Evolutionary conservation across 2,888 invertebrate genomes (phyloP).

Genomic region (Strigamia crassipes): DNA sequence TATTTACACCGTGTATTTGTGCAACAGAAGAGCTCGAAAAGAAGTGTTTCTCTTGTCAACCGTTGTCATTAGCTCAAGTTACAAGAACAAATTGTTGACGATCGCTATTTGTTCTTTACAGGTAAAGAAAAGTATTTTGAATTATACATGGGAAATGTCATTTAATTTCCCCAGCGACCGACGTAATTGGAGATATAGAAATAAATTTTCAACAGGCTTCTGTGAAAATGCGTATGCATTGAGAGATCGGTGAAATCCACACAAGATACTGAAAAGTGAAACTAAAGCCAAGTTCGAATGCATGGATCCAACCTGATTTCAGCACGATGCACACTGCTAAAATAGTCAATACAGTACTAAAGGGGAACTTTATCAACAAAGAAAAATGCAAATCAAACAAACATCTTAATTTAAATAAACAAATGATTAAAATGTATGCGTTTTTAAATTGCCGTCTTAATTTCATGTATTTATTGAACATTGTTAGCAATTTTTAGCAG

Average conservation of each 20-base stretch:
- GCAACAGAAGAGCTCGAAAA: not conserved
- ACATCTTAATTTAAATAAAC: too few relatives aligned
- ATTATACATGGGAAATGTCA: not conserved
- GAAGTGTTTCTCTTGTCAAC: not conserved
- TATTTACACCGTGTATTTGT: slow-evolving; percentile 14
- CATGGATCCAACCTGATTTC: not conserved
- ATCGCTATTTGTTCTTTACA: not conserved
- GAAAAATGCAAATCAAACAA: not conserved
- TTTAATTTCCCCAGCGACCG: not conserved
- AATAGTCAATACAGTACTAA: not conserved
- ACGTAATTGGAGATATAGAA: not conserved
- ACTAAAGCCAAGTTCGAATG: not conserved
- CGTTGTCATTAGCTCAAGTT: not conserved
- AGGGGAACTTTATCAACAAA: not conserved
- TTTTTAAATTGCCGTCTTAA: too few relatives aligned
- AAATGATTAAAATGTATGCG: too few relatives aligned
- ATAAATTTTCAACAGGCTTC: not conserved
- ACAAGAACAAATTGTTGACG: not conserved
- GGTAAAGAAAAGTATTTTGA: too few relatives aligned
- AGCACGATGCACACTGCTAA: not conserved
- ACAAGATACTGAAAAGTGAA: not conserved
- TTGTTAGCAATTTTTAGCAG: not conserved
- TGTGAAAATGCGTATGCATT: not conserved
- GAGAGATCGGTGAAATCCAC: not conserved
- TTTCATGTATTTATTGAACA: not conserved